phyloP scores from a whole-genome alignment of 2,888 invertebrate species.

The Eupelmus urozonus region DNA sequence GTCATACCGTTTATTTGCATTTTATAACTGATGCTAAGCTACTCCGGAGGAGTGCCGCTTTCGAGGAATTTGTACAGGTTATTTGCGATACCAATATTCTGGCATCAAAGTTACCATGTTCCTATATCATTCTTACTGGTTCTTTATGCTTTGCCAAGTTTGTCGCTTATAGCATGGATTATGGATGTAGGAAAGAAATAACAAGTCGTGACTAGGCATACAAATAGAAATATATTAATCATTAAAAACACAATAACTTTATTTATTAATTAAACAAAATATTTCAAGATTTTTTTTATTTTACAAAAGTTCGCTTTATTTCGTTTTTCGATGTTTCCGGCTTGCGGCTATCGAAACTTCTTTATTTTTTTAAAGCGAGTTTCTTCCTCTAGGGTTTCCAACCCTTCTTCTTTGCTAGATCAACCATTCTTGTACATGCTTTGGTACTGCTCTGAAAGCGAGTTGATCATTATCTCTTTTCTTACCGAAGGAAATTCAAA shows the following conservation, averaged over 20 bases:
- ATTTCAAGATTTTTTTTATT: conserved; percentile 33
- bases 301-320: conserved; percentile 35
- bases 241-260: conserved; percentile 56
- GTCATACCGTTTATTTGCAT: conserved; percentile 31
- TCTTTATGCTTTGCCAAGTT: neutral
- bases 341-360: conserved; percentile 5
- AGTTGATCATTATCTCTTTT: conserved; percentile 43
- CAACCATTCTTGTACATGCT: conserved; percentile 36
- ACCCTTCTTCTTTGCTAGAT: conserved; percentile 63
- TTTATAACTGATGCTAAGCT: conserved; percentile 26
- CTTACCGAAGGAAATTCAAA: conserved; percentile 47
- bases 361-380: conserved; percentile 48
- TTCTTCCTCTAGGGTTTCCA: conserved; percentile 68
- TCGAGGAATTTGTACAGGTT: conserved; percentile 44
- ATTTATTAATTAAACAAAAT: conserved; percentile 53
- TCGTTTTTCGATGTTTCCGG: conserved; percentile 5
- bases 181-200: neutral
- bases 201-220: neutral
- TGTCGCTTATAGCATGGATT: too few relatives aligned
- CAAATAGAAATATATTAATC: conserved; percentile 11
- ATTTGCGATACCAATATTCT: conserved; percentile 34
- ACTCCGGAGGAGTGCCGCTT: conserved; percentile 41
- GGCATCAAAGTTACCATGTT: conserved; percentile 17
- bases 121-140: neutral
- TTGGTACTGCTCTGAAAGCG: conserved; percentile 36